Evolutionary conservation across 1,140 invertebrate species (phyloP).

Genomic region (Globodera ellingtonae): DNA sequence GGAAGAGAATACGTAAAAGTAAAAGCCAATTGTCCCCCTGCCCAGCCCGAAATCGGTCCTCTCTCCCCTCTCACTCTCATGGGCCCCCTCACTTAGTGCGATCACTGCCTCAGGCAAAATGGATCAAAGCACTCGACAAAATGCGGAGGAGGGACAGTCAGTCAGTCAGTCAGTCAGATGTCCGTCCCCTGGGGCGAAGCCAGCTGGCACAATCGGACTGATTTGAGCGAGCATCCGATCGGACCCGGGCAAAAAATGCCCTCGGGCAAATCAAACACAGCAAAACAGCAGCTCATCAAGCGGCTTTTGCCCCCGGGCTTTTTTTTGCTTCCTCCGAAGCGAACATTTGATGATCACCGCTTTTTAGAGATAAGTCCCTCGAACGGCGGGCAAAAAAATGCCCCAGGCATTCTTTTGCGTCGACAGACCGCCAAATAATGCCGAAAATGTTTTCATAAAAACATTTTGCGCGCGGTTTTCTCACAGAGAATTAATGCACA

Average conservation of each 20-base stretch:
- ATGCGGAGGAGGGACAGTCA: background rate
- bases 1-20: background rate
- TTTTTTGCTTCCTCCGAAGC: background rate
- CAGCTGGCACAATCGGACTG: background rate
- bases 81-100: background rate
- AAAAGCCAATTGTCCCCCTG: background rate
- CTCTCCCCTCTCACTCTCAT: background rate
- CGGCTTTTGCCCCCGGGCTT: background rate
- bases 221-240: background rate
- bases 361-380: background rate
- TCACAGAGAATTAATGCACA: too few relatives aligned
- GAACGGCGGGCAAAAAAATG: background rate
- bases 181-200: background rate
- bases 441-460: too few relatives aligned
- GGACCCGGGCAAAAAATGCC: background rate
- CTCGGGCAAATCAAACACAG: background rate
- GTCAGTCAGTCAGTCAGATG: background rate
- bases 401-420: background rate
- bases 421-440: background rate
- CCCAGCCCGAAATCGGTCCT: too few relatives aligned
- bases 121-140: background rate
- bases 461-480: too few relatives aligned
- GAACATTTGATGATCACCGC: too few relatives aligned
- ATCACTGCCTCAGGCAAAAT: background rate
- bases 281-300: background rate